Conservation (phyloP, 2,113 vertebrate species). For the Dipodomys stephensi region DNA sequence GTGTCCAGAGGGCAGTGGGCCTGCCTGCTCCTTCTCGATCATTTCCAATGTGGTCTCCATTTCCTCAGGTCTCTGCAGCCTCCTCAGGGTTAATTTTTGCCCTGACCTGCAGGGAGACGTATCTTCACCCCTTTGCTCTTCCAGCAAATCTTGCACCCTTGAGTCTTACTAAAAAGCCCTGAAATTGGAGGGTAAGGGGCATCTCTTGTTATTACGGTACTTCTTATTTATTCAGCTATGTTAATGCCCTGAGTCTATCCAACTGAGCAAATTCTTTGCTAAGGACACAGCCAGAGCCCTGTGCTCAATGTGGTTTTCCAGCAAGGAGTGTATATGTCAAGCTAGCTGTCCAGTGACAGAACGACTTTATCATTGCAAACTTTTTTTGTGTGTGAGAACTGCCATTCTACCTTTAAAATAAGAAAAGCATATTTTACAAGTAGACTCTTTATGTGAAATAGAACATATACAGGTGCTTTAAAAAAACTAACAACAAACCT, state of each 20-base stretch:
- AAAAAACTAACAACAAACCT: not conserved
- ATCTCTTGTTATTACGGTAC: not conserved
- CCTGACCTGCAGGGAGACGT: not conserved
- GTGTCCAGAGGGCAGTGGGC: accelerated
- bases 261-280: not conserved
- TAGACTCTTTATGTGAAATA: constrained; percentile 5
- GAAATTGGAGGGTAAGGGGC: not conserved
- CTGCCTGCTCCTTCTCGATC: not conserved
- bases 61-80: not conserved
- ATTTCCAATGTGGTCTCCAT: accelerated
- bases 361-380: not conserved
- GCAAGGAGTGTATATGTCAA: not conserved
- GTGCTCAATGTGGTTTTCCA: not conserved
- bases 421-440: not conserved
- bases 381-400: not conserved
- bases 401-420: not conserved
- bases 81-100: not conserved
- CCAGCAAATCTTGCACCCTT: not conserved
- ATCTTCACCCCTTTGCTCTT: not conserved
- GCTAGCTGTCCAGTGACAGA: not conserved
- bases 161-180: not conserved
- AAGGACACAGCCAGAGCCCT: not conserved
- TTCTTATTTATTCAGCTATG: not conserved
- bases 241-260: not conserved
- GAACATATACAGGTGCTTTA: not conserved